These are phyloP conservation scores for Pluvianellus socialis DNA, from an alignment of 2,113 vertebrate genomes.

Conservation along the genomic window DNA sequence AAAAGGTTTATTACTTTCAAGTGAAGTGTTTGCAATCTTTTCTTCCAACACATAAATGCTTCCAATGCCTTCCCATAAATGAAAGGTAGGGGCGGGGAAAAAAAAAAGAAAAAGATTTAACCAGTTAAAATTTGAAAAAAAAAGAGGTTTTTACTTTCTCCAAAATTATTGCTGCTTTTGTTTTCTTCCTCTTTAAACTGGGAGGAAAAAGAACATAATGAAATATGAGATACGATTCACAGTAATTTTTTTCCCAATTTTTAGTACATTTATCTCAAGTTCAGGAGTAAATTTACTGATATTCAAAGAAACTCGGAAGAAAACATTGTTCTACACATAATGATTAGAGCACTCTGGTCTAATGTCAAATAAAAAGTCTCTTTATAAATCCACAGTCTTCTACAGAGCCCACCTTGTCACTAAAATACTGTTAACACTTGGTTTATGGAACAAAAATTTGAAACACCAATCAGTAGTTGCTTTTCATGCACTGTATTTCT, in stretches of 20 bases:
- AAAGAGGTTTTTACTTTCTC: neutral
- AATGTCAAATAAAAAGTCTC: neutral
- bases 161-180: neutral
- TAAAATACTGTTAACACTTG: neutral
- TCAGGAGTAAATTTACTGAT: neutral
- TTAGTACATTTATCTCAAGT: neutral
- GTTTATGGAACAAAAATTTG: neutral
- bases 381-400: neutral
- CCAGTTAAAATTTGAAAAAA: neutral
- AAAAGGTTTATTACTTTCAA: neutral
- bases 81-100: neutral
- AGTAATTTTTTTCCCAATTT: neutral
- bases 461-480: neutral
- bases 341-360: neutral
- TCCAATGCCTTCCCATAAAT: neutral
- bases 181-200: neutral
- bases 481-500: neutral
- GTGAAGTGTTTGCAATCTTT: neutral
- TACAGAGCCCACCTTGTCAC: neutral
- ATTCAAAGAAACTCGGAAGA: neutral
- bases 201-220: neutral
- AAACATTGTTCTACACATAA: neutral
- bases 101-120: neutral
- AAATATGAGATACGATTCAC: neutral
- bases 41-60: neutral